phyloP scores from a whole-genome alignment of 2,113 vertebrate genomes.

The Tragelaphus strepsiceros region DNA sequence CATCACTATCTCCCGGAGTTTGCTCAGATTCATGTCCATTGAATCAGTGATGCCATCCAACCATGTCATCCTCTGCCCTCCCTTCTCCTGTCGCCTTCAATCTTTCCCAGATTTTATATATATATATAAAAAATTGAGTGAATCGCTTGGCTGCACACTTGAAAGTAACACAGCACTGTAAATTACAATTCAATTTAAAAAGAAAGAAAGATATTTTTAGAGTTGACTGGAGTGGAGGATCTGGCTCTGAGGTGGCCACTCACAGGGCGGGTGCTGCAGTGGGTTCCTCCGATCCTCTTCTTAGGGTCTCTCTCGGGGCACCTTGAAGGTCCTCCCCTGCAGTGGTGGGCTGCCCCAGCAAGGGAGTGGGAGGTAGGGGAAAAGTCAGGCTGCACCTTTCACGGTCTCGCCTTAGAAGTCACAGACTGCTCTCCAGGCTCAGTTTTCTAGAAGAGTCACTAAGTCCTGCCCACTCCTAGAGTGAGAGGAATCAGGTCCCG shows the following conservation, averaged over 20 bases:
- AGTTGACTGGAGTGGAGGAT: not conserved
- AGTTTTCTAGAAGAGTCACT: not conserved
- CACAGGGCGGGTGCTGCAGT: too few relatives aligned
- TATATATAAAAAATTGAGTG: not conserved
- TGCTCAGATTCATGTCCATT: not conserved
- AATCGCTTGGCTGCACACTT: not conserved
- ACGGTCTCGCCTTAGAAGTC: not conserved
- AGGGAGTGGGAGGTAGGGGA: fast-evolving
- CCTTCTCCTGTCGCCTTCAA: not conserved
- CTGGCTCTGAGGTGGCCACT: not conserved
- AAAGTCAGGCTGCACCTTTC: not conserved
- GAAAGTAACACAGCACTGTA: not conserved
- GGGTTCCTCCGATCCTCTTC: too few relatives aligned
- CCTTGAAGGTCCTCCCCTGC: not conserved
- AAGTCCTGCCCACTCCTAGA: not conserved
- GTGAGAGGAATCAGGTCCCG: too few relatives aligned
- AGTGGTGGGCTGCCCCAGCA: not conserved
- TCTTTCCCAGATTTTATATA: not conserved
- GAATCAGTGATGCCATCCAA: not conserved
- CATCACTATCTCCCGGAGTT: not conserved
- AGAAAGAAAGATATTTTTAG: not conserved
- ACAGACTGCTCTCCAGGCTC: not conserved
- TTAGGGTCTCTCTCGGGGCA: not conserved
- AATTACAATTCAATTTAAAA: not conserved
- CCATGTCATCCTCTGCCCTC: not conserved